Evolutionary conservation across 2,113 vertebrate genomes (phyloP).

Genomic region (Riparia riparia): DNA sequence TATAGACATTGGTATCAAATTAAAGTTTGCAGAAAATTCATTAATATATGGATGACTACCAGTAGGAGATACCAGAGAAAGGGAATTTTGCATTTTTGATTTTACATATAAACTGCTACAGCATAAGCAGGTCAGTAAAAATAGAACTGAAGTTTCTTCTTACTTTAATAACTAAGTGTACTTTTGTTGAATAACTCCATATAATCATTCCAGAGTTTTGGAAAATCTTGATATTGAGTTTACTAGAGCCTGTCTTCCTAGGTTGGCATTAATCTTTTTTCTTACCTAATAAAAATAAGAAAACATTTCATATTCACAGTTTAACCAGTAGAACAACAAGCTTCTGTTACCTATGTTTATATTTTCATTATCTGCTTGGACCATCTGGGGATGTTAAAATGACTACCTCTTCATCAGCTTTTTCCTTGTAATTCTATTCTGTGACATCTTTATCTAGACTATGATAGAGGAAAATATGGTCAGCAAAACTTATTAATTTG

Average conservation of each 20-base stretch:
- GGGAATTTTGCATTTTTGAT: background rate
- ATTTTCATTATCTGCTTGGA: background rate
- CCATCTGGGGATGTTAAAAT: background rate
- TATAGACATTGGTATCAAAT: background rate
- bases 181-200: background rate
- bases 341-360: background rate
- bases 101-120: background rate
- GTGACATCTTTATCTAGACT: background rate
- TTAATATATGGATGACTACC: background rate
- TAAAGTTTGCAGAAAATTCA: background rate
- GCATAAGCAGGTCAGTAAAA: background rate
- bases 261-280: background rate
- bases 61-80: background rate
- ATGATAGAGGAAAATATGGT: background rate
- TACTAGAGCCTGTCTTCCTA: background rate
- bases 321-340: background rate
- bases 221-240: background rate
- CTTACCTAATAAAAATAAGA: background rate
- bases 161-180: background rate
- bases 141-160: background rate
- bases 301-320: background rate
- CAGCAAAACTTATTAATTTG: slow-evolving; percentile 6
- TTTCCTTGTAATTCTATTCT: background rate
- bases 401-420: background rate
- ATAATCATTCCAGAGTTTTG: background rate